These are phyloP conservation scores for Axinella damicornis DNA, from an alignment of 37 sponge, comb jelly and placozoan species.

Conservation along the genomic window DNA sequence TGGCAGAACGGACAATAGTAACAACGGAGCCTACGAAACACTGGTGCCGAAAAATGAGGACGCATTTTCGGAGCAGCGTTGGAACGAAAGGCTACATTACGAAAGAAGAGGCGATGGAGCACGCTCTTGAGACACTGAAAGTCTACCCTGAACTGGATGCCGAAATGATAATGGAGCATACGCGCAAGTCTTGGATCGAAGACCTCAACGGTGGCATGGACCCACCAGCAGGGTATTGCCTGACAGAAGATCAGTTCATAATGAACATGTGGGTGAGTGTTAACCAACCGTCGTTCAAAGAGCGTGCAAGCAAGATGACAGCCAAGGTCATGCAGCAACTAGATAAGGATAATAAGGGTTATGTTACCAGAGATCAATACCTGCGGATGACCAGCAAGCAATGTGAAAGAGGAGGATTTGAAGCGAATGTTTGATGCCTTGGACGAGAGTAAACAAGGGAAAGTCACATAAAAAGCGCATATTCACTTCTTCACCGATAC, in stretches of 20 bases:
- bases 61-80: too few species aligned
- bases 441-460: constrained; percentile 6
- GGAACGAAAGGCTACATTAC: too few species aligned
- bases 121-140: too few species aligned
- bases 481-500: background rate
- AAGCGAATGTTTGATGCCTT: background rate
- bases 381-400: background rate
- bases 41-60: too few species aligned
- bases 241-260: constrained; percentile 15
- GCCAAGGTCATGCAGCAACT: background rate
- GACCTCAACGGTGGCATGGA: constrained; percentile 16
- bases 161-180: too few species aligned
- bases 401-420: background rate
- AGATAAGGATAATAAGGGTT: constrained; percentile 12
- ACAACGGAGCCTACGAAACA: too few species aligned
- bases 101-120: too few species aligned
- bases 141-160: too few species aligned
- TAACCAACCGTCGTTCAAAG: constrained; percentile 18
- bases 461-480: background rate
- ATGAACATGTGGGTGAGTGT: constrained; percentile 10
- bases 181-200: background rate
- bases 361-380: constrained; percentile 1
- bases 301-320: background rate
- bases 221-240: constrained; percentile 11
- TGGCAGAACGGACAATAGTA: too few species aligned